Conservation (phyloP, 2,888 invertebrate species). For the Folsomia candida region DNA sequence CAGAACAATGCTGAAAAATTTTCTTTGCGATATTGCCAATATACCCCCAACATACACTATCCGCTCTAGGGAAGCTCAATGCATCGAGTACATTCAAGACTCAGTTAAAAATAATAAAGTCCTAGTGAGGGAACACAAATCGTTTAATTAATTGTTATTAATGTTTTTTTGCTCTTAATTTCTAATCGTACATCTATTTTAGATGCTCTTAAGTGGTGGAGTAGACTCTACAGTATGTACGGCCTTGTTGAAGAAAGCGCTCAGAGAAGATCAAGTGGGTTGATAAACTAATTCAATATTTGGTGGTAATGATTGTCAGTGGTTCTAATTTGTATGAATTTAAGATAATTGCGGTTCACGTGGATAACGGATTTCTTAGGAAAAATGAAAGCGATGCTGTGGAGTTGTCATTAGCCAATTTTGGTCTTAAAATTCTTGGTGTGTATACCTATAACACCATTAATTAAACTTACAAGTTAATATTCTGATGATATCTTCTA, state of each 20-base stretch:
- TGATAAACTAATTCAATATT: not conserved
- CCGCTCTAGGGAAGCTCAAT: slow-evolving; percentile 79
- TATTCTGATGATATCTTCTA: not conserved
- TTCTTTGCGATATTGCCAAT: slow-evolving; percentile 86
- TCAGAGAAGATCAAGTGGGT: slow-evolving; percentile 73
- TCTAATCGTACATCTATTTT: slow-evolving; percentile 48
- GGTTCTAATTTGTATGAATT: not conserved
- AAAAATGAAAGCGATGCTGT: slow-evolving; percentile 90
- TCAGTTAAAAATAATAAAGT: slow-evolving; percentile 90
- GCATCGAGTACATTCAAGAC: slow-evolving; percentile 86
- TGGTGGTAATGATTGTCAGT: not conserved
- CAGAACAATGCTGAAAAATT: slow-evolving; percentile 87
- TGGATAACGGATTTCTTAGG: slow-evolving; percentile 99
- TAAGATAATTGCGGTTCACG: slow-evolving; percentile 85
- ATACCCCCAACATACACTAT: slow-evolving; percentile 84
- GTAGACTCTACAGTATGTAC: slow-evolving; percentile 99
- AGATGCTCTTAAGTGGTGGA: slow-evolving; percentile 93
- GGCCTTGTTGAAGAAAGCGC: slow-evolving; percentile 84
- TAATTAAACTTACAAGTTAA: not conserved
- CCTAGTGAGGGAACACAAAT: slow-evolving; percentile 65
- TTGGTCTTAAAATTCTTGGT: slow-evolving; percentile 76
- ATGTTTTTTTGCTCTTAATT: not conserved
- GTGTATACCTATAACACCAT: slow-evolving; percentile 16
- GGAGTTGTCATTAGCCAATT: slow-evolving; percentile 73
- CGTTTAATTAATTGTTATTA: slow-evolving; percentile 1